phyloP scores from a whole-genome alignment of 2,113 vertebrate genomes.

The Regulus satrapa region DNA sequence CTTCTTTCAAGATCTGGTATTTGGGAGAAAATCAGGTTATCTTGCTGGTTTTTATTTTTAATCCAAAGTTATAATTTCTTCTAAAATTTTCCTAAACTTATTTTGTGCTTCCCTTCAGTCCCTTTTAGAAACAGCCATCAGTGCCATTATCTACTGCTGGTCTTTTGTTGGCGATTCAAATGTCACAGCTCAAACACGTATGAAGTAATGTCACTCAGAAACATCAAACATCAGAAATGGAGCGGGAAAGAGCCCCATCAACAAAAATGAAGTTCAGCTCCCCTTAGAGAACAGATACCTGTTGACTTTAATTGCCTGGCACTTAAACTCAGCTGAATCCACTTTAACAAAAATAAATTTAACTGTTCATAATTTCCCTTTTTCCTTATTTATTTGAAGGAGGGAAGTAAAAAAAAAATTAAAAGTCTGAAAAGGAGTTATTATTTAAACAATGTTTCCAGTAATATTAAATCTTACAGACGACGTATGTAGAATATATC shows the following conservation, averaged over 20 bases:
- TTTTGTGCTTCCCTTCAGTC: neutral
- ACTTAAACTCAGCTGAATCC: neutral
- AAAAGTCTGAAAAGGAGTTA: neutral
- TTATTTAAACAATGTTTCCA: neutral
- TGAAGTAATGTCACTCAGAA: neutral
- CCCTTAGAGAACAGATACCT: neutral
- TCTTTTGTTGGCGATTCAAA: neutral
- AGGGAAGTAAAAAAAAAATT: neutral
- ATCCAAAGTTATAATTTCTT: neutral
- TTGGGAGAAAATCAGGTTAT: neutral
- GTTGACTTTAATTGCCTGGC: neutral
- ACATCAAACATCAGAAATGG: neutral
- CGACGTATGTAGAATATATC: neutral
- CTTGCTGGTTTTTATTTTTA: neutral
- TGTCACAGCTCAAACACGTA: neutral
- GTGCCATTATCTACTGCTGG: neutral
- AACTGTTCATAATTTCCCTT: neutral
- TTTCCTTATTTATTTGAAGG: neutral
- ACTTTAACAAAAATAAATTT: neutral
- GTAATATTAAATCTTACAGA: neutral
- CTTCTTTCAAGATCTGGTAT: neutral
- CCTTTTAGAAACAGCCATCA: neutral
- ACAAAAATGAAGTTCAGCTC: neutral
- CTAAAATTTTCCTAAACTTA: neutral
- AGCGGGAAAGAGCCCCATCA: neutral